Base-by-base conservation (phyloP, 2,113 vertebrate genomes). In the Formicarius rufipectus region DNA sequence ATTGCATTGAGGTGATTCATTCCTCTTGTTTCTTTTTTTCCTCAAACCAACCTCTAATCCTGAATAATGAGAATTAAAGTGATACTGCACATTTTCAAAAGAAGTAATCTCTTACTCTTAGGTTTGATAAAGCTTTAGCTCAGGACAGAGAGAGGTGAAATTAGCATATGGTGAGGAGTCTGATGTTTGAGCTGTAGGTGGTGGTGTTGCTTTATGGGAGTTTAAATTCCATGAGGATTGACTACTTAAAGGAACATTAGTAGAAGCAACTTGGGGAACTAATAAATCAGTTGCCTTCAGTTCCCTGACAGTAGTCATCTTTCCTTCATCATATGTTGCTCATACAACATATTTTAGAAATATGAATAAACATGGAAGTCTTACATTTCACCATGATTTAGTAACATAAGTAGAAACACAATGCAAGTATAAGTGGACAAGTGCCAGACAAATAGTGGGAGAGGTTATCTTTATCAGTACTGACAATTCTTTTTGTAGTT, bases 181-280 rank as follows among this genome's bases (percentile, higher is more conserved):
- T 96, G 84, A 60, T 93, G n/a, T 96, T 87, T 96, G 93, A 94
- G 84, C 95, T 97, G 95, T 97, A 97, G 95, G 84, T 97, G 96
- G 97, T 96, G 79, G 62, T 97, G 90, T 96, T 97, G 96, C 89
- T 91, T 96, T 96, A 50, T 90, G 62, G 88, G 90, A 96, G n/a
- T 62, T 84, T 18, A 88, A 62, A 33, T 93, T 93, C 79, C 69
- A 10, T 71, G 63, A 66, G 52, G 55, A n/a, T 55, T 37, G 42
- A 58, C 78, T 67, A 49, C 66, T 42, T 66, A 64, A 75, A 81
- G 62, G 62, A 52, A 56, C 49, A n/a, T 40, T 71, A 84, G 35
- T 6, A 49, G 45, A 60, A 37, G 37, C 39, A 79, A 86, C 84
- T 1, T 50, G 37, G 11, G 45, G 22, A 77, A 58, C 31, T 82